phyloP scores from a whole-genome alignment of 2,113 vertebrate genomes.

The Larimichthys polyactis region DNA sequence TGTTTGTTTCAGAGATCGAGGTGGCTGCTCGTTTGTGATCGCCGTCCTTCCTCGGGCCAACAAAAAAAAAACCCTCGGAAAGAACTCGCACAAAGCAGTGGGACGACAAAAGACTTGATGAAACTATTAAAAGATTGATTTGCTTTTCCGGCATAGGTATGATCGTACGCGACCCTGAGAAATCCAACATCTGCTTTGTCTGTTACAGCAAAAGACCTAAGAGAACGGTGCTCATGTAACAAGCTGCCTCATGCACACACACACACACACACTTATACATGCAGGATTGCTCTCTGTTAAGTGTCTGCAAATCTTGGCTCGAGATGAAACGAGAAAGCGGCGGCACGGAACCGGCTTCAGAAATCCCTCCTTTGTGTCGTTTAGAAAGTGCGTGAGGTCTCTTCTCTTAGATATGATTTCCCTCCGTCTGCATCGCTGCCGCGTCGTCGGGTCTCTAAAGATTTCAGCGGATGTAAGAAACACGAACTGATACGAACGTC shows the following conservation, averaged over 20 bases:
- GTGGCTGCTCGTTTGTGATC: slow-evolving; percentile 15
- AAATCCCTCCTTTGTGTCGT: neutral
- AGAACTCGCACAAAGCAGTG: neutral
- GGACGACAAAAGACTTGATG: neutral
- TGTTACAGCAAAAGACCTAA: slow-evolving; percentile 8
- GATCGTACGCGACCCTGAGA: neutral
- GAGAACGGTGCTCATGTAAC: slow-evolving; percentile 13
- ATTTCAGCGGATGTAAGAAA: neutral
- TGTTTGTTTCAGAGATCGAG: slow-evolving; percentile 36
- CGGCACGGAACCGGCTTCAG: neutral
- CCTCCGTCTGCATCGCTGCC: neutral
- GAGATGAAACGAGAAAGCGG: slow-evolving; percentile 3
- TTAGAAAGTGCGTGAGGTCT: neutral
- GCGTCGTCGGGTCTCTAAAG: neutral
- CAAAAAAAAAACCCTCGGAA: neutral
- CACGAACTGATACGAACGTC: neutral
- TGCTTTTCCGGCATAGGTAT: neutral
- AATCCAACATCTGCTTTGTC: slow-evolving; percentile 29
- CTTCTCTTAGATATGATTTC: neutral
- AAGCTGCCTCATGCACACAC: neutral
- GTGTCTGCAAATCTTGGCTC: neutral
- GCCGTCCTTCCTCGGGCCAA: neutral
- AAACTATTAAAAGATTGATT: neutral
- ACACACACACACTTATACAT: neutral
- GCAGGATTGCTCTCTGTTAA: neutral